Conservation (phyloP, 2,797 vertebrate genomes). For the Pachyuromys duprasi region DNA sequence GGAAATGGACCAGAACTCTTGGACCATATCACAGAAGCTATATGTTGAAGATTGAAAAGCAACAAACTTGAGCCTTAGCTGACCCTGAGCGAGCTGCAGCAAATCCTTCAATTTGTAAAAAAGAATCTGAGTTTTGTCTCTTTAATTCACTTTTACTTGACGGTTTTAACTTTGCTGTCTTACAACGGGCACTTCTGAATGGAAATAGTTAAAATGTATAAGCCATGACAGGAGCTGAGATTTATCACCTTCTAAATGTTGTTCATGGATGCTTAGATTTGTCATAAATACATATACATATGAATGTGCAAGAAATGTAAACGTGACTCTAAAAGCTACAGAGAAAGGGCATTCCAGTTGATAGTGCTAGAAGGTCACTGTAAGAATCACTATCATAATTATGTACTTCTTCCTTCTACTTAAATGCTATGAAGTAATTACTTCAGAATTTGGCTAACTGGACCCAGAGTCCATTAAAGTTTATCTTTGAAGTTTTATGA, state of each 20-base stretch:
- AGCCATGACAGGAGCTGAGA: neutral
- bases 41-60: neutral
- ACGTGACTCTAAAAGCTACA: neutral
- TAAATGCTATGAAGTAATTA: constrained; percentile 52
- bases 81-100: neutral
- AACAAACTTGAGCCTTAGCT: neutral
- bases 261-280: constrained; percentile 5
- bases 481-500: constrained; percentile 57
- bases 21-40: neutral
- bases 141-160: constrained; percentile 3
- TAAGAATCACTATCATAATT: neutral
- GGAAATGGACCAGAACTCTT: neutral
- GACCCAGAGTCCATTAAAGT: neutral
- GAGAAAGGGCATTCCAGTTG: neutral
- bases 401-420: constrained; percentile 28
- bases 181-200: constrained; percentile 11
- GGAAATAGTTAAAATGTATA: constrained; percentile 10
- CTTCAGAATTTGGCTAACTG: constrained; percentile 65
- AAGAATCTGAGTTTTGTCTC: neutral
- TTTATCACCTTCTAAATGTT: constrained; percentile 22
- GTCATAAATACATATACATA: constrained; percentile 7
- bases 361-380: neutral
- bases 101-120: constrained; percentile 27
- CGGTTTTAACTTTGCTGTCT: neutral
- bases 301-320: neutral